Percentiles rank a stretch among this genome's conserved stretches.
phyloP scores from a whole-genome alignment of 2,797 vertebrate species.

The Labroides dimidiatus region DNA sequence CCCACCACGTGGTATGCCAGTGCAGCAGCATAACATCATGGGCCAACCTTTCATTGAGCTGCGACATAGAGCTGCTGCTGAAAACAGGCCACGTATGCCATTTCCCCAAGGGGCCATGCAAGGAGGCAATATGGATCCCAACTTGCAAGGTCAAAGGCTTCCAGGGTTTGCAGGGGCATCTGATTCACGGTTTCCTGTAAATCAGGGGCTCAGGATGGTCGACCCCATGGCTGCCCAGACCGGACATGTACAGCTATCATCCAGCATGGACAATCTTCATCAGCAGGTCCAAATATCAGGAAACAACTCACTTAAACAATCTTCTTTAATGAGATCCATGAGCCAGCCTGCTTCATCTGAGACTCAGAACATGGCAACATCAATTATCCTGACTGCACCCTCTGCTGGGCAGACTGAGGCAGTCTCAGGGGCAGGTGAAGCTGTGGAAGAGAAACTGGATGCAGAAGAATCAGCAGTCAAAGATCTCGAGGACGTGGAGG shows the following conservation, averaged over 20 bases:
- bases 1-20: constrained; percentile 86
- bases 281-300: constrained; percentile 84
- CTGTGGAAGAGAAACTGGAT: constrained; percentile 93
- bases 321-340: constrained; percentile 87
- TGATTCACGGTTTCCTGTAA: constrained; percentile 83
- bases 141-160: constrained; percentile 83
- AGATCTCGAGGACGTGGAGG: constrained; percentile 97
- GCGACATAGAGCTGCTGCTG: constrained; percentile 91
- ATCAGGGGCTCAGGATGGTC: constrained; percentile 84
- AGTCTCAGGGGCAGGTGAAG: constrained; percentile 73
- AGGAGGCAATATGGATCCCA: constrained; percentile 81
- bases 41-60: constrained; percentile 97
- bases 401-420: constrained; percentile 77
- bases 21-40: constrained; percentile 96
- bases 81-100: constrained; percentile 88
- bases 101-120: constrained; percentile 83
- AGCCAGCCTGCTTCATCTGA: constrained; percentile 88
- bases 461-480: constrained; percentile 95
- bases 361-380: constrained; percentile 80
- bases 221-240: constrained; percentile 82
- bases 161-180: constrained; percentile 82
- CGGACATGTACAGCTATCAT: constrained; percentile 82
- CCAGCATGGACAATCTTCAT: constrained; percentile 89
- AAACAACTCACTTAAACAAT: constrained; percentile 79
- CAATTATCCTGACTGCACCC: constrained; percentile 77